phyloP scores from a whole-genome alignment of 2,113 vertebrate species.

The Hippocampus zosterae region DNA sequence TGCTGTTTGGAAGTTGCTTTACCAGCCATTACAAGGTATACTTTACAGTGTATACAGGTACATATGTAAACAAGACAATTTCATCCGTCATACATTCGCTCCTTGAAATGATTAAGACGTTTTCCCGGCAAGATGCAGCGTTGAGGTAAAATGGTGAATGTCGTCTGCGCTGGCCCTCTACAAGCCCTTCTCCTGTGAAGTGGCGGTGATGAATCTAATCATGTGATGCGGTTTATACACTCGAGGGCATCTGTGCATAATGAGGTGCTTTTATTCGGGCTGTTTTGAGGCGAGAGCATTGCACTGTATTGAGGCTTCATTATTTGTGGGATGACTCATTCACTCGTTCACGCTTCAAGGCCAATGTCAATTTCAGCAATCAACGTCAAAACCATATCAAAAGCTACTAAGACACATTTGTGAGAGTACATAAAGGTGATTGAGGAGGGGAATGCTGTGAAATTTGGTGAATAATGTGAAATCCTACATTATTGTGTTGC shows the following conservation, averaged over 20 bases:
- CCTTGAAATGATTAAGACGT: background rate
- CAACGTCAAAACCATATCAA: background rate
- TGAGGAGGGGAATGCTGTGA: too few relatives aligned
- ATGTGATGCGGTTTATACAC: background rate
- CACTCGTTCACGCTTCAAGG: slow-evolving; percentile 10
- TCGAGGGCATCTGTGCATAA: background rate
- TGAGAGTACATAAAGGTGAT: background rate
- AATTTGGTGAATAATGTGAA: too few relatives aligned
- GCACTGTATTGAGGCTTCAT: slow-evolving; percentile 12
- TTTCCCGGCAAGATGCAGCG: too few relatives aligned
- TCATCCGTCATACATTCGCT: background rate
- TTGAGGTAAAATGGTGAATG: too few relatives aligned
- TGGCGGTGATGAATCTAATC: slow-evolving; percentile 1
- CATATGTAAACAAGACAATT: too few relatives aligned
- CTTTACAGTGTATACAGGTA: too few relatives aligned
- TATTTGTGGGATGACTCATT: slow-evolving; percentile 33
- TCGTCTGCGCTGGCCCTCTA: too few relatives aligned
- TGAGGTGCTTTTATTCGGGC: slow-evolving; percentile 4
- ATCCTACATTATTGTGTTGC: too few relatives aligned
- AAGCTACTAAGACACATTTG: background rate
- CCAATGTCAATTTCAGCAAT: slow-evolving; percentile 3
- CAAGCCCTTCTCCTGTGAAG: background rate
- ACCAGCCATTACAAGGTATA: too few relatives aligned
- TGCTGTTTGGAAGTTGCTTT: too few relatives aligned
- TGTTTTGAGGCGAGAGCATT: slow-evolving; percentile 15